Conservation (phyloP, 2,797 vertebrate genomes). For the Alosa sapidissima region DNA sequence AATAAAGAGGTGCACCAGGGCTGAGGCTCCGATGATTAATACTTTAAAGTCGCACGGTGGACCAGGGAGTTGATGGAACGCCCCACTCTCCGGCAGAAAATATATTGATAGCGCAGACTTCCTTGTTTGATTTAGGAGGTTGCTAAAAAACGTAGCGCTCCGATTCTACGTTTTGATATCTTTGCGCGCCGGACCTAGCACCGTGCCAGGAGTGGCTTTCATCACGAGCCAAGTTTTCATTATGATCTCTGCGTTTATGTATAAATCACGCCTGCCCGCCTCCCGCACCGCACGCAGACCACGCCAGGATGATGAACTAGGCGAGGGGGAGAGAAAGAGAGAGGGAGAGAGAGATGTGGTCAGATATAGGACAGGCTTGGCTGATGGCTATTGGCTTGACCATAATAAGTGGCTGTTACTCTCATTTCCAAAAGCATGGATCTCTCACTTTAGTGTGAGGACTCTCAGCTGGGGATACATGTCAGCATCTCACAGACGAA, state of each 20-base stretch:
- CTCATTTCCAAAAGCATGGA: not conserved
- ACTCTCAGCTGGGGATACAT: not conserved
- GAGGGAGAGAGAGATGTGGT: not conserved
- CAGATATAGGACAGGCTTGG: not conserved
- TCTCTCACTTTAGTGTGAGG: not conserved
- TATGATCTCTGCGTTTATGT: conserved; percentile 13
- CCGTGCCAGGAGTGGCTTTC: not conserved
- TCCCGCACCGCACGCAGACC: not conserved
- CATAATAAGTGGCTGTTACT: not conserved
- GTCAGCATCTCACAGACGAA: not conserved
- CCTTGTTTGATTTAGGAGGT: conserved; percentile 4
- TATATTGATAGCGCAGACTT: not conserved
- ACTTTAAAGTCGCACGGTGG: not conserved
- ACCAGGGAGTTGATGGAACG: not conserved
- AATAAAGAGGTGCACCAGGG: not conserved
- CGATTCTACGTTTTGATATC: conserved; percentile 19
- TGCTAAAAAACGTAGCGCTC: not conserved
- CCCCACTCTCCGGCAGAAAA: not conserved
- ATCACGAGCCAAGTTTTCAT: conserved; percentile 7
- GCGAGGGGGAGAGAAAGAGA: not conserved
- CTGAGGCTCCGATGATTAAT: not conserved
- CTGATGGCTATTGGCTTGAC: conserved; percentile 9
- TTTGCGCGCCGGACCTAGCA: not conserved
- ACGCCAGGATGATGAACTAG: not conserved
- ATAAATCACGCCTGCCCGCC: conserved; percentile 11